Conservation (phyloP, 2,113 vertebrate species). For the Cromileptes altivelis region DNA sequence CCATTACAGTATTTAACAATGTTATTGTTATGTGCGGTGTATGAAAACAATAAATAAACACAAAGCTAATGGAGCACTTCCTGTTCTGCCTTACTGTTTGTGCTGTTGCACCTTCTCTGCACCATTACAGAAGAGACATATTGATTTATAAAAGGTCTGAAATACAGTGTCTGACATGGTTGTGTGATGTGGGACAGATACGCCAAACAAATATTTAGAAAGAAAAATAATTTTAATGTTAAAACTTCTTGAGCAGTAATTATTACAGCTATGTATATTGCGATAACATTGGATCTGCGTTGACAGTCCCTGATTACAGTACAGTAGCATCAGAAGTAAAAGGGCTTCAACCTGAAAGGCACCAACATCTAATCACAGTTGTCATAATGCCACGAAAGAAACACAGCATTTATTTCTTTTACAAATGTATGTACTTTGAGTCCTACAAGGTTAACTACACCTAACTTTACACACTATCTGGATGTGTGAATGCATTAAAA, state of each 20-base stretch:
- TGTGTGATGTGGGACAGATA: not conserved
- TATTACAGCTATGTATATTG: constrained; percentile 65
- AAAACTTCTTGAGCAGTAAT: constrained; percentile 60
- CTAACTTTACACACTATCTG: constrained; percentile 22
- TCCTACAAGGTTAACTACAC: constrained; percentile 11
- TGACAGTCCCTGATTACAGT: constrained; percentile 73
- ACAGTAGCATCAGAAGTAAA: constrained; percentile 68
- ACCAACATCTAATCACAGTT: constrained; percentile 76
- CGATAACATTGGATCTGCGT: constrained; percentile 47
- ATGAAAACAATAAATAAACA: constrained; percentile 83
- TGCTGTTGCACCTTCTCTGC: not conserved
- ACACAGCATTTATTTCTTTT: constrained; percentile 36
- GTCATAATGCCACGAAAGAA: constrained; percentile 50
- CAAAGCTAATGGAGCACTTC: constrained; percentile 63
- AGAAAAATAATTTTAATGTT: constrained; percentile 75
- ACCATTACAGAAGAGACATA: not conserved
- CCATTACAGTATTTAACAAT: constrained; percentile 84
- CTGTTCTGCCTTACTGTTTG: not conserved
- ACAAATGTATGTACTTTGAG: constrained; percentile 35
- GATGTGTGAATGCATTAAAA: constrained; percentile 42
- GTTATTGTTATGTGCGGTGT: constrained; percentile 82
- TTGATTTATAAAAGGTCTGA: not conserved
- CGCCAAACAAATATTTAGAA: constrained; percentile 26
- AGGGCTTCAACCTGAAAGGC: constrained; percentile 74
- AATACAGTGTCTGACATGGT: not conserved